Conservation (phyloP, 2,888 invertebrate genomes). For the Andrena chrysosceles region DNA sequence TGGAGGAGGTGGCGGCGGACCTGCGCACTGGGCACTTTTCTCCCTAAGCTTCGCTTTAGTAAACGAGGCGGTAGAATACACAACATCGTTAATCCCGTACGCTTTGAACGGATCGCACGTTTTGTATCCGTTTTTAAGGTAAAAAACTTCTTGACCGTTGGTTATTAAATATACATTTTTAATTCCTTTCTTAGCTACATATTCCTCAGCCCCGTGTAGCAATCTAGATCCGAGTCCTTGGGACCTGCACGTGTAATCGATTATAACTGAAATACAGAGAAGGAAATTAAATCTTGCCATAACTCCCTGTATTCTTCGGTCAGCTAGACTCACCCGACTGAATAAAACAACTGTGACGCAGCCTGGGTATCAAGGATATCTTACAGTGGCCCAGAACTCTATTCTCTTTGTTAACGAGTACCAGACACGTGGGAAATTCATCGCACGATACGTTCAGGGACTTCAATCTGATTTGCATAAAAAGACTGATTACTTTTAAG, state of each 20-base stretch:
- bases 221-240: constrained; percentile 91
- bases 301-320: neutral
- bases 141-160: constrained; percentile 91
- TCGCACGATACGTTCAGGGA: constrained; percentile 91
- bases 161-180: constrained; percentile 90
- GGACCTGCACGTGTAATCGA: constrained; percentile 89
- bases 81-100: constrained; percentile 86
- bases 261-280: constrained; percentile 88
- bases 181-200: constrained; percentile 88
- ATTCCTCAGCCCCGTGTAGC: constrained; percentile 91
- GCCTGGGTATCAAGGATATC: constrained; percentile 90
- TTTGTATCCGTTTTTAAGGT: constrained; percentile 90
- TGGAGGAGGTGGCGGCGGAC: constrained; percentile 84
- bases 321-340: constrained; percentile 87
- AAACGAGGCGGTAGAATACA: constrained; percentile 57
- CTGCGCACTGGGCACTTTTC: constrained; percentile 66
- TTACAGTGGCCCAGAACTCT: constrained; percentile 92
- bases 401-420: constrained; percentile 87
- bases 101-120: constrained; percentile 89
- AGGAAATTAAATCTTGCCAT: neutral
- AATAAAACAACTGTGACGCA: constrained; percentile 90
- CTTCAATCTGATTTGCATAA: constrained; percentile 86
- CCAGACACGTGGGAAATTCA: constrained; percentile 89
- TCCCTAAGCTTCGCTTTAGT: constrained; percentile 61
- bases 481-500: neutral